Percentiles rank a stretch among this genome's conserved stretches.
These are phyloP conservation scores for Grammomys dolichurus DNA, from an alignment of 2,113 vertebrate species.

Conservation along the genomic window DNA sequence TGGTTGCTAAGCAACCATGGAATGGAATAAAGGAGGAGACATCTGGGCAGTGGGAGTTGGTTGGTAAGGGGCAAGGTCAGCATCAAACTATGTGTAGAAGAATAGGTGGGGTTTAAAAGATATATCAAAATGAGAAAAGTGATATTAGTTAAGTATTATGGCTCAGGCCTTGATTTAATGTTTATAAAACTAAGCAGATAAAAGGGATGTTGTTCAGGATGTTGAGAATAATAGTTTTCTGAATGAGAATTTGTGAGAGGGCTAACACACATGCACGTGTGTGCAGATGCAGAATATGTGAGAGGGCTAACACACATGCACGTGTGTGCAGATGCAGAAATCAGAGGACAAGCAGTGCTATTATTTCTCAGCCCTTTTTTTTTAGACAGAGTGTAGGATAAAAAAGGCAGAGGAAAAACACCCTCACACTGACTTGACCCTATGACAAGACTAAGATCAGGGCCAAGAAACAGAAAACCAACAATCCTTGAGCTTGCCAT, in stretches of 20 bases:
- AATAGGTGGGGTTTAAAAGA: neutral
- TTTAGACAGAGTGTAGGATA: neutral
- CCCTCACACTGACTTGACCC: neutral
- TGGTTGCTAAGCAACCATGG: neutral
- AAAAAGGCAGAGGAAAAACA: neutral
- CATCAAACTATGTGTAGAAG: neutral
- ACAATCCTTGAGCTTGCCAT: neutral
- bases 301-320: neutral
- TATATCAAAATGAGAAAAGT: neutral
- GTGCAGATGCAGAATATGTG: neutral
- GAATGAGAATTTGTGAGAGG: too few relatives aligned
- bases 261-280: neutral
- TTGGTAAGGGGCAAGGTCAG: neutral
- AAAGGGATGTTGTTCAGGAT: accelerated
- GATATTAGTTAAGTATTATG: too few relatives aligned
- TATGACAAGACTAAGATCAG: neutral
- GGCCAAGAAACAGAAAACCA: neutral
- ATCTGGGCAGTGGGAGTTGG: neutral
- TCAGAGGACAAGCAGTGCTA: too few relatives aligned
- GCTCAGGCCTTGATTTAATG: too few relatives aligned
- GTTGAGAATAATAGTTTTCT: neutral
- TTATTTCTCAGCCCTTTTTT: too few relatives aligned
- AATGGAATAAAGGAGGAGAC: neutral
- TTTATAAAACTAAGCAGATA: neutral
- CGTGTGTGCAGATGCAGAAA: neutral